Evolutionary conservation across 2,797 vertebrate genomes (phyloP).

Genomic region (Dendrocincla fuliginosa): DNA sequence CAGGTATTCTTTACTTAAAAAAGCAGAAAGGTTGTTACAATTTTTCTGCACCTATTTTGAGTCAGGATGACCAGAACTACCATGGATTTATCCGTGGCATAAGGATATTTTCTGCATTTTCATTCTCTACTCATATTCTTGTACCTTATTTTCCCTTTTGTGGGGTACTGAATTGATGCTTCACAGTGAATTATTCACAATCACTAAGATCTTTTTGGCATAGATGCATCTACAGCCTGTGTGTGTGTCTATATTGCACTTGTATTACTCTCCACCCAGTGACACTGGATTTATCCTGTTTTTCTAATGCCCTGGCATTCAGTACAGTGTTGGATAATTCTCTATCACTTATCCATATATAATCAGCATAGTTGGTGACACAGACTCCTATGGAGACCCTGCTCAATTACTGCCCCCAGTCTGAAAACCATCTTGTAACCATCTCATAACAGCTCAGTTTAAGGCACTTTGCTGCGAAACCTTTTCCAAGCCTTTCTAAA

Average conservation of each 20-base stretch:
- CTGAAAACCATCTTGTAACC: not conserved
- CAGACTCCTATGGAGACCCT: not conserved
- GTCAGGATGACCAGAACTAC: constrained; percentile 10
- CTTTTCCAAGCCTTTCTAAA: not conserved
- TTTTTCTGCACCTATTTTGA: constrained; percentile 12
- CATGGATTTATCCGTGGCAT: not conserved
- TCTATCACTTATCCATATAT: not conserved
- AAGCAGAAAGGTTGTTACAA: not conserved
- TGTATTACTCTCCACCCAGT: not conserved
- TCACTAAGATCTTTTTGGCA: not conserved
- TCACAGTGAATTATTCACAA: constrained; percentile 8
- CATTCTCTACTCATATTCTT: not conserved
- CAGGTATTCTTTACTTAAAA: not conserved
- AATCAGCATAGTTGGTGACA: not conserved
- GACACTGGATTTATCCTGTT: not conserved
- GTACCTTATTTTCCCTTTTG: constrained; percentile 25
- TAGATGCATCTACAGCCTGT: not conserved
- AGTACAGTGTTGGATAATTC: not conserved
- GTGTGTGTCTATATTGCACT: not conserved
- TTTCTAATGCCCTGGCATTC: not conserved
- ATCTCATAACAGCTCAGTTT: not conserved
- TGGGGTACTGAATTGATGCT: not conserved
- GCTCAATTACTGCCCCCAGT: not conserved
- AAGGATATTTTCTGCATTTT: constrained; percentile 20
- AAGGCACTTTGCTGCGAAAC: not conserved